These are phyloP conservation scores for human (Homo sapiens) DNA, from an alignment of 2,113 vertebrate species.

Conservation along the genomic window DNA sequence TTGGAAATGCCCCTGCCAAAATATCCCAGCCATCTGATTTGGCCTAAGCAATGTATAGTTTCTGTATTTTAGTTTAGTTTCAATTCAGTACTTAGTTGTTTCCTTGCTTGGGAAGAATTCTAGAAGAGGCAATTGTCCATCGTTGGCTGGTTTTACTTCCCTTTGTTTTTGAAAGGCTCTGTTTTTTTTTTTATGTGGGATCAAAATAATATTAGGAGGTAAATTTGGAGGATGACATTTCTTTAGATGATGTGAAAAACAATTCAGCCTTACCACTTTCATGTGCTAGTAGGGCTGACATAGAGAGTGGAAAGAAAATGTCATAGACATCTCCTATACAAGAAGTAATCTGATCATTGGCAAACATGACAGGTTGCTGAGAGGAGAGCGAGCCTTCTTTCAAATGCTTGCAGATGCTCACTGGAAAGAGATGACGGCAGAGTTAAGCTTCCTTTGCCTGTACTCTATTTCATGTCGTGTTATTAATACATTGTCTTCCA, in stretches of 20 bases:
- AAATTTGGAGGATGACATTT: neutral
- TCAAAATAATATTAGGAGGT: neutral
- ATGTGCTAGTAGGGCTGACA: neutral
- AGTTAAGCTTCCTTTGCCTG: neutral
- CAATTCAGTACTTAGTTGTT: neutral
- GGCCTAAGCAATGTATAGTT: neutral
- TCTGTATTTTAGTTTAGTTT: neutral
- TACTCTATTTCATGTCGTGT: neutral
- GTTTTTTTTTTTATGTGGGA: neutral
- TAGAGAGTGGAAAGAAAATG: neutral
- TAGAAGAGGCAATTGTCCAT: neutral
- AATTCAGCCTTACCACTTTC: neutral
- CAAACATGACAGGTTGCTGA: neutral
- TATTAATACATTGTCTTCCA: neutral
- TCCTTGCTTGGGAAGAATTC: neutral
- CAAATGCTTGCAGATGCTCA: accelerated
- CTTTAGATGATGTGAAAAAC: neutral
- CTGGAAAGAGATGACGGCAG: neutral
- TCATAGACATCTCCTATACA: neutral
- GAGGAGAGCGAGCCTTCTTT: neutral
- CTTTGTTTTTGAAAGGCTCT: neutral
- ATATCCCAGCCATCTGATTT: too few species aligned
- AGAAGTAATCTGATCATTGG: neutral
- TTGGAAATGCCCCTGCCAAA: neutral
- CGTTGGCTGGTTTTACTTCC: neutral